These are phyloP conservation scores for Tetramorium alpestre DNA, from an alignment of 1,140 invertebrate genomes.

Conservation along the genomic window DNA sequence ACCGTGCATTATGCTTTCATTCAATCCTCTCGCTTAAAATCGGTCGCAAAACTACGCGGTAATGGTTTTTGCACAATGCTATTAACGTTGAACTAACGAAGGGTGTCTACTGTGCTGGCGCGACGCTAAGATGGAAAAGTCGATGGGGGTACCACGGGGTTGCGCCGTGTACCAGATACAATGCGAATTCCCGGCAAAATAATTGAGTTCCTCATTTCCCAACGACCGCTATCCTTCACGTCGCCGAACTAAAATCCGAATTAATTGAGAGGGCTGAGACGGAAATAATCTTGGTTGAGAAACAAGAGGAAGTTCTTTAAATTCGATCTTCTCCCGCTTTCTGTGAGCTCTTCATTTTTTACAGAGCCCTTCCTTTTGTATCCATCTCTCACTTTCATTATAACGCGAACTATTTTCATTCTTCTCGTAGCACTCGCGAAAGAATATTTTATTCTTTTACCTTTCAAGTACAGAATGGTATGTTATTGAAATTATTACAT, in stretches of 20 bases:
- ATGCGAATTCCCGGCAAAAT: constrained; percentile 35
- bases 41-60: constrained; percentile 51
- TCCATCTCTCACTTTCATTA: neutral
- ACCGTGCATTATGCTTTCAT: constrained; percentile 62
- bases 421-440: neutral
- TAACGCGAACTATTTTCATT: constrained; percentile 3
- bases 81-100: constrained; percentile 70
- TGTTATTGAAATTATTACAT: neutral
- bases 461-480: neutral
- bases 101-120: constrained; percentile 37
- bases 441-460: neutral
- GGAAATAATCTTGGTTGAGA: constrained; percentile 10
- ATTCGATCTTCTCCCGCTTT: neutral
- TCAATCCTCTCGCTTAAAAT: constrained; percentile 42
- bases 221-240: constrained; percentile 63
- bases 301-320: neutral
- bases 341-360: constrained; percentile 11
- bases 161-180: constrained; percentile 8
- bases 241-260: constrained; percentile 56
- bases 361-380: neutral
- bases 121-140: constrained; percentile 41
- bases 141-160: neutral
- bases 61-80: constrained; percentile 70
- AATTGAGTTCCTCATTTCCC: constrained; percentile 69
- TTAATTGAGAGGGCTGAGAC: constrained; percentile 61